Base-by-base conservation (phyloP, 1,140 invertebrate genomes). In the Acromyrmex heyeri region DNA sequence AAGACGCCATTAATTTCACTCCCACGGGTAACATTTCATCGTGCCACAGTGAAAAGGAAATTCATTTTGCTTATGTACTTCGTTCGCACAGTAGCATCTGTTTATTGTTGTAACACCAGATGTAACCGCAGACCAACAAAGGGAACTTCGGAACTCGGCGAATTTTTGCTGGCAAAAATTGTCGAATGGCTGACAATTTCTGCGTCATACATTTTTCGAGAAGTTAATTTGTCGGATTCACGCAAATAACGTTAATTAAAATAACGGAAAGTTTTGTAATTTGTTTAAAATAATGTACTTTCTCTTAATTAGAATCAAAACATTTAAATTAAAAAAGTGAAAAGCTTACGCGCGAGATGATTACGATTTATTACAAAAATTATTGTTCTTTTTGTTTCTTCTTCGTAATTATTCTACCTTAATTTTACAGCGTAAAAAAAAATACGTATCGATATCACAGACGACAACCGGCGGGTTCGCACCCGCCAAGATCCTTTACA, bases 1-100 rank as follows among this genome's bases (percentile, higher is more conserved):
- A 73, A 83, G 34, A 61, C 57, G 10, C 27, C 48, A 38, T 57
- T 83, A 75, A 83, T 83, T 88, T 77, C 62, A 24, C 44, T 89
- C 86, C 62, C 88, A 89, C 78, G 65, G 30, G 5, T 73, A 82
- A 73, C 38, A 30, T 57, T 7, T 57, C 64, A 30, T 83, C n/a
- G 55, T 75, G 16, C 10, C 21, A 14, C 55, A 61, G 55, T 61
- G 79, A 83, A 75, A 83, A 83, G 69, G 69, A 83, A 62, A 83
- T 83, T 83, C 55, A 38, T 24, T 83, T 83, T 50, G 21, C 69
- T 62, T 61, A 18, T 59, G 21, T 50, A 3, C 24, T 59, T 3
- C 16, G 12, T 48, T 72, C 79, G 30, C 55, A 67, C 64, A 24
- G 79, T 34, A 61, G 14, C 79, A 83, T 83, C 69, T 83, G 79